A percentile compares a stretch with the other conserved stretches of the same genome.
These are phyloP conservation scores for Arctocebus calabarensis DNA, from an alignment of 2,797 vertebrate species.

Conservation along the genomic window DNA sequence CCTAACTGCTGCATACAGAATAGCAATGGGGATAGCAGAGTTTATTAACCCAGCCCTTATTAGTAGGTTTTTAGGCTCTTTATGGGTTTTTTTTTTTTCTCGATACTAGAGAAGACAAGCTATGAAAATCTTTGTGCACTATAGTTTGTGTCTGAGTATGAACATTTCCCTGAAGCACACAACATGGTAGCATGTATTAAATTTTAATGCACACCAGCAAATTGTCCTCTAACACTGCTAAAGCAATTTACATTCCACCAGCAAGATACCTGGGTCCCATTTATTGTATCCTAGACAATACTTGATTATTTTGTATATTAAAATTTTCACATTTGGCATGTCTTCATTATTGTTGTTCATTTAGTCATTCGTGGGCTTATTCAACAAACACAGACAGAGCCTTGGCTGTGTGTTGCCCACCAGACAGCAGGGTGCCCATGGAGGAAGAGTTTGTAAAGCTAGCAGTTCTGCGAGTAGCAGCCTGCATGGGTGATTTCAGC, in stretches of 20 bases:
- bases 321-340: neutral
- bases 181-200: neutral
- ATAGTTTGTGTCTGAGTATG: neutral
- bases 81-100: neutral
- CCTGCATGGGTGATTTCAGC: neutral
- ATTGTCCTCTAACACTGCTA: neutral
- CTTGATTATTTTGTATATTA: neutral
- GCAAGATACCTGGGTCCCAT: neutral
- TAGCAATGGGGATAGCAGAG: neutral
- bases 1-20: neutral
- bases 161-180: neutral
- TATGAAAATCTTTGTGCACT: neutral
- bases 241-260: slow-evolving; percentile 24
- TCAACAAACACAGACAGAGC: neutral
- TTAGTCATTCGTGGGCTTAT: neutral
- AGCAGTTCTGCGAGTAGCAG: neutral
- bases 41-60: neutral
- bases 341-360: neutral
- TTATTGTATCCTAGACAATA: neutral
- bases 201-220: slow-evolving; percentile 7
- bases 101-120: neutral
- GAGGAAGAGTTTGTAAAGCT: neutral
- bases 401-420: neutral
- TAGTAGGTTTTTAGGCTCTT: neutral
- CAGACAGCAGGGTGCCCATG: neutral